These are phyloP conservation scores for Antechinus flavipes DNA, from an alignment of 2,113 vertebrate species.

Conservation along the genomic window DNA sequence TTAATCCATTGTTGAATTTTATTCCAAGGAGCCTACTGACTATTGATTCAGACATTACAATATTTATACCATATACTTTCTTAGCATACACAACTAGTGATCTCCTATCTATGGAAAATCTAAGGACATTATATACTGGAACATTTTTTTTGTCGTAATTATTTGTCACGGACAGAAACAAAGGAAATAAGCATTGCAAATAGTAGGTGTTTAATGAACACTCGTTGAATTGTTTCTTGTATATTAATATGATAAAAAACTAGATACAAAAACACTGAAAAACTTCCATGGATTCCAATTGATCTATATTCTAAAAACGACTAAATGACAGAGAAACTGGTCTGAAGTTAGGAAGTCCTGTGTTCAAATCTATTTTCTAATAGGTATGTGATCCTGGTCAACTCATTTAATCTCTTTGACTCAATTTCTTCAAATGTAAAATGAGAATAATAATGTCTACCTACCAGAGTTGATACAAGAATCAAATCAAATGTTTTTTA, in stretches of 20 bases:
- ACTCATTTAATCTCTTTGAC: neutral
- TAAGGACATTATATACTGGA: neutral
- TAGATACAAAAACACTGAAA: neutral
- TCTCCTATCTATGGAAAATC: neutral
- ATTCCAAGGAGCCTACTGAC: neutral
- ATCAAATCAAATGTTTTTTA: neutral
- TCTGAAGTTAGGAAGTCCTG: neutral
- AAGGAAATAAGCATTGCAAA: neutral
- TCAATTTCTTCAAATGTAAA: neutral
- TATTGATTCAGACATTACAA: neutral
- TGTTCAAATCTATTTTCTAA: neutral
- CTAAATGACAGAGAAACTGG: neutral
- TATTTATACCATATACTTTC: neutral
- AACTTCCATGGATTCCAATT: neutral
- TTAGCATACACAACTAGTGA: neutral
- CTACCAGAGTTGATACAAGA: neutral
- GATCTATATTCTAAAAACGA: neutral
- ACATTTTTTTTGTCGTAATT: neutral
- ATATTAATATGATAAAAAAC: neutral
- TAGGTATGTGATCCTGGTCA: neutral
- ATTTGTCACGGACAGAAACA: neutral
- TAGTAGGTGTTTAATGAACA: neutral
- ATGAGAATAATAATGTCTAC: neutral
- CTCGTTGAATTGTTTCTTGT: neutral
- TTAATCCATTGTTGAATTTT: neutral